Percentiles rank a stretch among this genome's conserved stretches.
Evolutionary conservation across 1,140 invertebrate genomes (phyloP).

Genomic region (Arion vulgaris): DNA sequence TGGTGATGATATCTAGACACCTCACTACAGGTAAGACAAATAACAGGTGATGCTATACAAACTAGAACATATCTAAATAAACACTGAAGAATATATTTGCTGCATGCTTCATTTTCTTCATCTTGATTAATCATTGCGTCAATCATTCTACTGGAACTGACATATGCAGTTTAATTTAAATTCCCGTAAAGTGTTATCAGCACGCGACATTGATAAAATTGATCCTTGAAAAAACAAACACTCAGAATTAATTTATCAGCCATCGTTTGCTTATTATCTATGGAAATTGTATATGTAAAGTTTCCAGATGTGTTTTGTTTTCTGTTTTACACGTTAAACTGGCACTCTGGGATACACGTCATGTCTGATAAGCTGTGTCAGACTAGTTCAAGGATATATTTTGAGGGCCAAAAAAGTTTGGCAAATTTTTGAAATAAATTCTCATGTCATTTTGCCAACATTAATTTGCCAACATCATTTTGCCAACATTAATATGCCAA

Average conservation of each 20-base stretch:
- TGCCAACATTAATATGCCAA: no score
- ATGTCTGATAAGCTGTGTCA: neutral
- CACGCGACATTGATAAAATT: neutral
- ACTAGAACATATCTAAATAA: no score
- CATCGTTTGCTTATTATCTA: neutral
- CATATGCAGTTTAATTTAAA: neutral
- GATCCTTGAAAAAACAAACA: neutral
- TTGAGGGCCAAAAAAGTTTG: no score
- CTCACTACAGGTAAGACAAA: no score
- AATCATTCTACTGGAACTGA: no score
- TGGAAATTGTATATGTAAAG: neutral
- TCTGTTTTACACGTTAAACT: neutral
- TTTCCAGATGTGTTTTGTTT: neutral
- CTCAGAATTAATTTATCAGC: neutral
- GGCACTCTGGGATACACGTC: neutral
- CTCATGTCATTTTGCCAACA: neutral
- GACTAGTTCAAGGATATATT: neutral
- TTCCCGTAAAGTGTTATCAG: neutral
- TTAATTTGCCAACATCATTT: no score
- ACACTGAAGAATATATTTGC: no score
- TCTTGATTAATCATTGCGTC: no score
- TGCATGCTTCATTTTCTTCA: no score
- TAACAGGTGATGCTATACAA: no score
- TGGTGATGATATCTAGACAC: no score
- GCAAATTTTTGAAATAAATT: neutral